Percentiles rank a stretch among this genome's conserved stretches.
Conservation (phyloP, 1,140 invertebrate genomes). For the Heliconius congener region DNA sequence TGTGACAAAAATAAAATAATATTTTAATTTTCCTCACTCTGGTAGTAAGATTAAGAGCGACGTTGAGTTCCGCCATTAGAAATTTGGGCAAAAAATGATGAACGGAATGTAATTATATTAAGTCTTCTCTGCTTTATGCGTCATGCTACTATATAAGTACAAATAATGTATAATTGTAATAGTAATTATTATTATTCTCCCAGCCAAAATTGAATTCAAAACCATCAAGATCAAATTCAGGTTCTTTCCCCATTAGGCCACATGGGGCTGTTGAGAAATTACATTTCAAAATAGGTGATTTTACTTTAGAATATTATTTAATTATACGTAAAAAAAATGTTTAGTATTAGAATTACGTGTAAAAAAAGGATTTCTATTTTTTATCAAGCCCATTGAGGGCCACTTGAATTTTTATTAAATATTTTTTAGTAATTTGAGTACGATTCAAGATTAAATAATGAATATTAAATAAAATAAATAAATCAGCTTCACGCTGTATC, state of each 20-base stretch:
- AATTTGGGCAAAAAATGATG: neutral
- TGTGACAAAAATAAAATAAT: too few species aligned
- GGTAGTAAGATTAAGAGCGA: neutral
- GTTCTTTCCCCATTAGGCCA: neutral
- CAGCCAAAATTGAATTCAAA: too few species aligned
- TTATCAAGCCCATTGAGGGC: neutral
- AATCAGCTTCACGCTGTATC: too few species aligned
- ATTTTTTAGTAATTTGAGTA: neutral
- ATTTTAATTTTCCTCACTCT: too few species aligned
- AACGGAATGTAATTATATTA: neutral
- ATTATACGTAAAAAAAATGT: neutral
- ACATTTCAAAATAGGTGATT: too few species aligned
- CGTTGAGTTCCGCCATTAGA: neutral
- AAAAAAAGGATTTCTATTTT: neutral
- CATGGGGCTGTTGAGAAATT: neutral
- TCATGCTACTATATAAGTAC: too few species aligned
- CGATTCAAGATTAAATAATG: neutral
- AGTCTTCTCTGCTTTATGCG: too few species aligned
- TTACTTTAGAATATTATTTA: too few species aligned
- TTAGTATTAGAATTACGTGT: neutral
- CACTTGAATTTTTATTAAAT: neutral
- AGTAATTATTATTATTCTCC: neutral
- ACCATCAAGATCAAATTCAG: too few species aligned
- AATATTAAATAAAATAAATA: neutral
- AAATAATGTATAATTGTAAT: too few species aligned